Percentiles rank a stretch among this genome's conserved stretches.
Evolutionary conservation across 1,140 invertebrate species (phyloP).

Genomic region (Diorhabda sublineata): DNA sequence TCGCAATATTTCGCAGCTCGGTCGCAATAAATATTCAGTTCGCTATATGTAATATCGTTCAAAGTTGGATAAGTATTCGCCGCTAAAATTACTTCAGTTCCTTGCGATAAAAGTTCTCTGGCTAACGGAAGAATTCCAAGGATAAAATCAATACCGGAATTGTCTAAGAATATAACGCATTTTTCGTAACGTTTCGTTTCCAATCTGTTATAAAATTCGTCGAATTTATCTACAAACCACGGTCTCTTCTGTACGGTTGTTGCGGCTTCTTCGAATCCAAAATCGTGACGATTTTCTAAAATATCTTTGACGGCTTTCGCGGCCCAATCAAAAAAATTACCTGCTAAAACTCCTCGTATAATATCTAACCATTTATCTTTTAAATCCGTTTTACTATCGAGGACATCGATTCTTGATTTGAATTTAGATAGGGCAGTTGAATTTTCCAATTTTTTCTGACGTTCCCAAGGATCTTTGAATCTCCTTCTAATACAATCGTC

Average conservation of each 20-base stretch:
- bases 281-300: constrained; percentile 66
- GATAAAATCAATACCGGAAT: constrained; percentile 91
- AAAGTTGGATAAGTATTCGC: constrained; percentile 90
- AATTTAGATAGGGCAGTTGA: constrained; percentile 53
- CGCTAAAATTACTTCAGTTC: constrained; percentile 86
- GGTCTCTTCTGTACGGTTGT: constrained; percentile 70
- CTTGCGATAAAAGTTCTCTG: constrained; percentile 74
- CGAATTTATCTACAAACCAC: constrained; percentile 85
- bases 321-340: constrained; percentile 97
- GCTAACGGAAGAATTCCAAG: constrained; percentile 89
- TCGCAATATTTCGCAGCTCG: constrained; percentile 67
- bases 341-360: constrained; percentile 58
- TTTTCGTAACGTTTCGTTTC: constrained; percentile 67
- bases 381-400: constrained; percentile 54
- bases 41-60: constrained; percentile 89
- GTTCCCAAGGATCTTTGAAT: constrained; percentile 89
- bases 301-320: constrained; percentile 82
- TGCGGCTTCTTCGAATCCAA: constrained; percentile 79
- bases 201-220: constrained; percentile 75
- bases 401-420: constrained; percentile 51
- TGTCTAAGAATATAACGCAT: constrained; percentile 92
- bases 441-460: constrained; percentile 63
- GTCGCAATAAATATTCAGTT: constrained; percentile 73
- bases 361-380: constrained; percentile 57
- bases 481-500: constrained; percentile 86